Percentiles rank a stretch among this genome's conserved stretches.
phyloP scores from a whole-genome alignment of 2,888 invertebrate genomes.

The Malachius bipustulatus region DNA sequence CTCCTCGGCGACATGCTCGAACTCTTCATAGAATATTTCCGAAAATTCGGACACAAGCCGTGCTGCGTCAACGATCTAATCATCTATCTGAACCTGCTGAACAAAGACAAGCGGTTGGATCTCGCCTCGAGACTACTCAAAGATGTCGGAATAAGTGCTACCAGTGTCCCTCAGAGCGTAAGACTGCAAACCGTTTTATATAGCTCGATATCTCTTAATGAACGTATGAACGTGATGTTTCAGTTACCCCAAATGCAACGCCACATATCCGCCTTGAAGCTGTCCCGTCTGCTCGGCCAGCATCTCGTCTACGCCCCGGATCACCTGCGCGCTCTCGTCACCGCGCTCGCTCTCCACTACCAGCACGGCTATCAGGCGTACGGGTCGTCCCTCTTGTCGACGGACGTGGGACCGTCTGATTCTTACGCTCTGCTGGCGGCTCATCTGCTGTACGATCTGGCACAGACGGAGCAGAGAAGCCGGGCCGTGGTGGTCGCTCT shows the following conservation, averaged over 20 bases:
- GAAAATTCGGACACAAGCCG: conserved; percentile 72
- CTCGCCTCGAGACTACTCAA: conserved; percentile 47
- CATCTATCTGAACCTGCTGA: conserved; percentile 58
- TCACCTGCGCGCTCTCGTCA: conserved; percentile 46
- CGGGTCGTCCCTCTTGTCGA: conserved; percentile 46
- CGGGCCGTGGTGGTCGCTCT: conserved; percentile 51
- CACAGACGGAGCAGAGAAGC: conserved; percentile 41
- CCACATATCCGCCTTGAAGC: conserved; percentile 66
- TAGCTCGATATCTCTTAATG: no score
- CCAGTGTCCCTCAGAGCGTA: conserved; percentile 51
- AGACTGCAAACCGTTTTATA: no score
- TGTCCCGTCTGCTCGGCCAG: conserved; percentile 60
- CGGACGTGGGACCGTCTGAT: conserved; percentile 67
- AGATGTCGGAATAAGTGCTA: conserved; percentile 52
- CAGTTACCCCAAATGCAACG: conserved; percentile 67
- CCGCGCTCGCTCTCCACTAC: conserved; percentile 53
- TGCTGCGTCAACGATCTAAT: conserved; percentile 78
- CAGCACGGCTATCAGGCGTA: conserved; percentile 46
- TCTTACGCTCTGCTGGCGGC: conserved; percentile 69
- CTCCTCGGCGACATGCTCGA: conserved; percentile 54
- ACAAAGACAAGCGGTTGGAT: conserved; percentile 47
- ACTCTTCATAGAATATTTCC: conserved; percentile 65
- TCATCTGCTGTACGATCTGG: conserved; percentile 52
- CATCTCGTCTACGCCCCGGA: conserved; percentile 45
- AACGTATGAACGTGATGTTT: no score